phyloP scores from a whole-genome alignment of 64 coral and sea anemone species.

The Pachyseris speciosa region DNA sequence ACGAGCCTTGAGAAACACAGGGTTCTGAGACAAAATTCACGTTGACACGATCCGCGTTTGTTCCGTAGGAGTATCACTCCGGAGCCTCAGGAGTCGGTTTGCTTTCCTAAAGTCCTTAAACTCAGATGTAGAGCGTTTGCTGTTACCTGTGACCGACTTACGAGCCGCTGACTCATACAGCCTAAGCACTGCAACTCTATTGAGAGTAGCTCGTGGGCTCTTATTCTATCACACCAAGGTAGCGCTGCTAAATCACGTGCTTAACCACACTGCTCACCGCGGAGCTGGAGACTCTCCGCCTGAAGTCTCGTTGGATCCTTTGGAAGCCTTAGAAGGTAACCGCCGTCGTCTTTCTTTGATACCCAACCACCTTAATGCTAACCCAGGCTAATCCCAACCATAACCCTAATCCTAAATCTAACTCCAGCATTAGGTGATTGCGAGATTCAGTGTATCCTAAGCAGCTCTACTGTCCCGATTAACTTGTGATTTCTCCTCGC shows the following conservation, averaged over 20 bases:
- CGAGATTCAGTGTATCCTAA: too few relatives aligned
- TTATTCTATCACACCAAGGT: constrained; percentile 96
- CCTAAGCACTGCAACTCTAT: constrained; percentile 80
- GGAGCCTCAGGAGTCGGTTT: constrained; percentile 87
- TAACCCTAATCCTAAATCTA: too few relatives aligned
- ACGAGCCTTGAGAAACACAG: too few relatives aligned
- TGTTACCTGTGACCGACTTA: constrained; percentile 87
- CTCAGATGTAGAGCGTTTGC: constrained; percentile 76
- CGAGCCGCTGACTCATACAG: constrained; percentile 57
- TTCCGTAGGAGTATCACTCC: constrained; percentile 50
- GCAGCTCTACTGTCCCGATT: too few relatives aligned
- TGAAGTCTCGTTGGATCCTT: constrained; percentile 96
- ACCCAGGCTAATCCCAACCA: too few relatives aligned
- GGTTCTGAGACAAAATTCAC: too few relatives aligned
- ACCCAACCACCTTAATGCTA: too few relatives aligned
- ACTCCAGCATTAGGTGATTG: too few relatives aligned
- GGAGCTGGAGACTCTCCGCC: constrained; percentile 71
- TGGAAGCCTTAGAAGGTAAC: constrained; percentile 92
- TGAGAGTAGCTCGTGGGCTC: constrained; percentile 73
- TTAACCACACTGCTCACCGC: constrained; percentile 86
- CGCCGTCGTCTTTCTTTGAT: too few relatives aligned
- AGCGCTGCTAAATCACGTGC: constrained; percentile 83
- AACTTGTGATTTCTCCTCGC: too few relatives aligned
- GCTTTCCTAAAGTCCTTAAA: constrained; percentile 90
- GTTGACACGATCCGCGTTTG: not conserved